Percentiles rank a stretch among this genome's conserved stretches.
Conservation (phyloP, 2,113 vertebrate genomes). For the Mustela lutreola region DNA sequence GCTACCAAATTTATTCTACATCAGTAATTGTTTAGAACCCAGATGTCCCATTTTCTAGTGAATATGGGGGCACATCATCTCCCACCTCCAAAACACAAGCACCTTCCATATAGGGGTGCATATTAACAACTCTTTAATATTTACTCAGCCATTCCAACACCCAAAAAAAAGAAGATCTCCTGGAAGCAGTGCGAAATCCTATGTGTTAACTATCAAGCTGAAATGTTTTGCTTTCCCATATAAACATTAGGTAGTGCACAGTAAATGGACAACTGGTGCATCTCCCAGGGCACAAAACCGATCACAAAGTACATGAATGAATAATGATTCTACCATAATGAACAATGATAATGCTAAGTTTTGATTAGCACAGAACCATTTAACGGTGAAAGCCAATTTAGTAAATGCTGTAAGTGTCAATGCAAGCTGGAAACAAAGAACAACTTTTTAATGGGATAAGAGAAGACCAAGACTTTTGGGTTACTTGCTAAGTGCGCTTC, state of each 20-base stretch:
- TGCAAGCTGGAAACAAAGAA: slow-evolving; percentile 81
- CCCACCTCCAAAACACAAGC: background rate
- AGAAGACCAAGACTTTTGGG: slow-evolving; percentile 75
- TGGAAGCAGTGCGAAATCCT: slow-evolving; percentile 78
- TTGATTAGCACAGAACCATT: slow-evolving; percentile 81
- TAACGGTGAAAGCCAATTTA: slow-evolving; percentile 78
- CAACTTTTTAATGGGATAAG: slow-evolving; percentile 79
- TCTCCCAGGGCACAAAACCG: slow-evolving; percentile 72
- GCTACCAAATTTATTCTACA: slow-evolving; percentile 34
- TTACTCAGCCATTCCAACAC: slow-evolving; percentile 43
- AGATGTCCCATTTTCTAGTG: slow-evolving; percentile 39
- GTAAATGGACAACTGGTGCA: slow-evolving; percentile 57
- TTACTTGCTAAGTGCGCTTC: slow-evolving; percentile 82
- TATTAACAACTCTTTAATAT: slow-evolving; percentile 49
- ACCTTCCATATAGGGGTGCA: slow-evolving; percentile 3
- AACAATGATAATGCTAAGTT: slow-evolving; percentile 77
- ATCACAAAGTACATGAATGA: slow-evolving; percentile 83
- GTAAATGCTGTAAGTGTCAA: slow-evolving; percentile 80
- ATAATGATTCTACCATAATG: slow-evolving; percentile 72
- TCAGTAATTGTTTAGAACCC: slow-evolving; percentile 8
- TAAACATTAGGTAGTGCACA: slow-evolving; percentile 63
- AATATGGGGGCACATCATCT: background rate
- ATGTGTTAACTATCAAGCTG: slow-evolving; percentile 65
- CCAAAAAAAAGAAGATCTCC: background rate
- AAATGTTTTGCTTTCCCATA: slow-evolving; percentile 78